These are phyloP conservation scores for Gila robusta DNA, from an alignment of 2,797 vertebrate genomes.

Conservation along the genomic window DNA sequence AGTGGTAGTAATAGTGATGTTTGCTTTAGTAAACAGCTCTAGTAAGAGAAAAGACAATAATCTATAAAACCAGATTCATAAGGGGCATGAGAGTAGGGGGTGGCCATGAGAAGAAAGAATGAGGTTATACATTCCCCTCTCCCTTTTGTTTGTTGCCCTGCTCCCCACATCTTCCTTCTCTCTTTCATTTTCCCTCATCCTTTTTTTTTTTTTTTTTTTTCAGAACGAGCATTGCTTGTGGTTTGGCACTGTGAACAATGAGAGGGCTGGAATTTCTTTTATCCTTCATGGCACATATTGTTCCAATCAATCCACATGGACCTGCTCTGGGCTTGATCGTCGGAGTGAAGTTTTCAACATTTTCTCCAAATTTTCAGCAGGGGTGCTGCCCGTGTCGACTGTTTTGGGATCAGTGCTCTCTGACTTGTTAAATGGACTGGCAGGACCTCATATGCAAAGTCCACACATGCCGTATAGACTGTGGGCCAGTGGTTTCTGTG, in stretches of 20 bases:
- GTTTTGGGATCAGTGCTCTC: conserved; percentile 1
- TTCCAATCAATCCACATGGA: conserved; percentile 79
- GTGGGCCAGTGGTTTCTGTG: neutral
- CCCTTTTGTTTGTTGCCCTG: conserved; percentile 54
- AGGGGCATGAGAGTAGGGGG: conserved; percentile 16
- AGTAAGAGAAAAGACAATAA: neutral
- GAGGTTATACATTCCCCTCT: conserved; percentile 56
- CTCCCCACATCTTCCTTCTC: conserved; percentile 39
- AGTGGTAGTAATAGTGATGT: neutral
- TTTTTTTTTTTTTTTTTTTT: conserved; percentile 65
- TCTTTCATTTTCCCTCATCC: conserved; percentile 34
- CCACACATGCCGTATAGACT: neutral
- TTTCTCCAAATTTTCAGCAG: conserved; percentile 62
- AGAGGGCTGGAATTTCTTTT: conserved; percentile 69
- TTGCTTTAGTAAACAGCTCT: neutral
- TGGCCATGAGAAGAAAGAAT: conserved; percentile 34
- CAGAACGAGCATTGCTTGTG: conserved; percentile 55
- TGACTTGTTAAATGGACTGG: neutral
- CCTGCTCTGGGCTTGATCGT: conserved; percentile 65
- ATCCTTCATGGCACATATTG: conserved; percentile 77
- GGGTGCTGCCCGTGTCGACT: conserved; percentile 49
- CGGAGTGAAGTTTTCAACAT: conserved; percentile 66
- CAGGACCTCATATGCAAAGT: neutral
- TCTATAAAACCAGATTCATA: conserved; percentile 26
- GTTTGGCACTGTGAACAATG: conserved; percentile 61